phyloP scores from a whole-genome alignment of 1,140 invertebrate genomes.

The Hylaeus anthracinus region DNA sequence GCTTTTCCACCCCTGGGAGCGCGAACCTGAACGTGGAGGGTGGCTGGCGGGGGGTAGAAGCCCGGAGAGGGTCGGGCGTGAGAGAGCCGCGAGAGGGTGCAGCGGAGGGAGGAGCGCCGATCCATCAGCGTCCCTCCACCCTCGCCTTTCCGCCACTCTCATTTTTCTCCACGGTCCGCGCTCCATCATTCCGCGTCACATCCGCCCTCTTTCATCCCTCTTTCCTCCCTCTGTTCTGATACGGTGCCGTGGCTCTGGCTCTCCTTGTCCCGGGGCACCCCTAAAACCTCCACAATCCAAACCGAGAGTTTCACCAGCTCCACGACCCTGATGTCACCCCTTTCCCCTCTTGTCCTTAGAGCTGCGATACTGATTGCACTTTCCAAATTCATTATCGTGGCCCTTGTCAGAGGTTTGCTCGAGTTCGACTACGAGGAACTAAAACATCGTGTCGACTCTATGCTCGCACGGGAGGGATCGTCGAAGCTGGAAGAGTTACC shows the following conservation, averaged over 20 bases:
- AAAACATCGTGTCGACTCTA: slow-evolving; percentile 23
- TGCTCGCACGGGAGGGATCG: not conserved
- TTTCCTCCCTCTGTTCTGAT: slow-evolving; percentile 65
- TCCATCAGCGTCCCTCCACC: slow-evolving; percentile 81
- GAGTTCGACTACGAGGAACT: slow-evolving; percentile 48
- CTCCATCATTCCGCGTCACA: slow-evolving; percentile 81
- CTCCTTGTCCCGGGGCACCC: slow-evolving; percentile 45
- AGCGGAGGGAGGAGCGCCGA: slow-evolving; percentile 78
- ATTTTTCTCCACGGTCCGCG: slow-evolving; percentile 81
- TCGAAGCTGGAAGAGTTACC: not conserved
- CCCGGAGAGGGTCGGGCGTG: slow-evolving; percentile 48
- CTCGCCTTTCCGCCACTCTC: slow-evolving; percentile 81
- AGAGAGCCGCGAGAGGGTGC: slow-evolving; percentile 60
- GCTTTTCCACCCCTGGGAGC: slow-evolving; percentile 76
- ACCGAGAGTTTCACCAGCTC: slow-evolving; percentile 33
- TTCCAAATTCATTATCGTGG: slow-evolving; percentile 78
- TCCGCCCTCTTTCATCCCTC: slow-evolving; percentile 81
- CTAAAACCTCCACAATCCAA: slow-evolving; percentile 18
- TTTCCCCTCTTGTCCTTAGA: not conserved
- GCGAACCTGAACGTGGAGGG: slow-evolving; percentile 69
- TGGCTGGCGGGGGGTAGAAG: slow-evolving; percentile 53
- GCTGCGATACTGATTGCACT: slow-evolving; percentile 76
- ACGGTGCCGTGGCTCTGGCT: slow-evolving; percentile 55
- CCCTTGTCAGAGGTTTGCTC: slow-evolving; percentile 65
- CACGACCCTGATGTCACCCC: slow-evolving; percentile 53